Conservation (phyloP, 2,113 vertebrate genomes). For the Varanus salvator region DNA sequence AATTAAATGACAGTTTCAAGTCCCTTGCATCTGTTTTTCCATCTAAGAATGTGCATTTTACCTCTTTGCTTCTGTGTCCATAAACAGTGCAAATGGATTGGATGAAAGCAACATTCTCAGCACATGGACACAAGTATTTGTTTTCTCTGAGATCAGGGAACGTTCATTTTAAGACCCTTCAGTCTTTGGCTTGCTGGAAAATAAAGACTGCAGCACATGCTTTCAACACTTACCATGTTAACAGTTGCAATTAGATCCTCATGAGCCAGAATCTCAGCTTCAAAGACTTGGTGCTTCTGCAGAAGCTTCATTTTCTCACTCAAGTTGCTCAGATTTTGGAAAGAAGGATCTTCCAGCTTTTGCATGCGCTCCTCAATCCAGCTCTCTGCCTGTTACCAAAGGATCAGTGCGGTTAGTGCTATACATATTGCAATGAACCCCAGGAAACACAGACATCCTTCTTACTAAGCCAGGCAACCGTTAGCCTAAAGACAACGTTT, state of each 20-base stretch:
- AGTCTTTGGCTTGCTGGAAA: neutral
- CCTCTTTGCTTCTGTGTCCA: neutral
- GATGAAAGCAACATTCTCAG: neutral
- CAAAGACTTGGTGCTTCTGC: conserved; percentile 88
- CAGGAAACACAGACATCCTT: neutral
- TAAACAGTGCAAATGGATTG: neutral
- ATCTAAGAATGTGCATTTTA: neutral
- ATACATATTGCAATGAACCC: neutral
- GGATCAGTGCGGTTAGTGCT: rapidly evolving
- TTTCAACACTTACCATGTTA: conserved; percentile 73
- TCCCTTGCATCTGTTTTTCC: neutral
- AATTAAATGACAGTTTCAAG: neutral
- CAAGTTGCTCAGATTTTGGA: conserved; percentile 78
- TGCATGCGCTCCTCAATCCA: conserved; percentile 87
- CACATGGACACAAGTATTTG: neutral
- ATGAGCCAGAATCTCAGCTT: conserved; percentile 89
- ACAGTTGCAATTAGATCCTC: conserved; percentile 80
- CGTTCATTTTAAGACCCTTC: neutral
- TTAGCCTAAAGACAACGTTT: rapidly evolving
- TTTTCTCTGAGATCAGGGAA: neutral
- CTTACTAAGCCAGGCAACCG: neutral
- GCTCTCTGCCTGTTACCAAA: conserved; percentile 78
- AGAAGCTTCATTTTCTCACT: conserved; percentile 84
- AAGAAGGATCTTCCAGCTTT: conserved; percentile 81
- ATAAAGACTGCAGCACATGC: neutral